Percentiles rank a stretch among this genome's conserved stretches.
Evolutionary conservation across 2,113 vertebrate genomes (phyloP).

Genomic region (Natator depressus): DNA sequence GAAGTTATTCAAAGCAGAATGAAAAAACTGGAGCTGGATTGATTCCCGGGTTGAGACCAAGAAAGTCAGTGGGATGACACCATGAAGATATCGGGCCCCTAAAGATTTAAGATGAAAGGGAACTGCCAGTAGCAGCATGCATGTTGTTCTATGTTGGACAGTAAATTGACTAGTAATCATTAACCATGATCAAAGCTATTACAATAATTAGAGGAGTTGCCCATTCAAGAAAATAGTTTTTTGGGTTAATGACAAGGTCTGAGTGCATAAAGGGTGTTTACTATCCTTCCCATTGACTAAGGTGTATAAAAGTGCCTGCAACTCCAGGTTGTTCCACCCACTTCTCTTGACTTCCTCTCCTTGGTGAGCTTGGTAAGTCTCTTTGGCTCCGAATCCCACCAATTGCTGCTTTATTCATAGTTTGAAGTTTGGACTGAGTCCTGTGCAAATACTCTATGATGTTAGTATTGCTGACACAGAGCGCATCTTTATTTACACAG

Average conservation of each 20-base stretch:
- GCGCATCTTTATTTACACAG: background rate
- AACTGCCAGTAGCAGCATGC: background rate
- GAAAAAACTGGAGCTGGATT: background rate
- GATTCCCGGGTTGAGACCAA: background rate
- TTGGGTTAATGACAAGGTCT: background rate
- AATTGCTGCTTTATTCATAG: background rate
- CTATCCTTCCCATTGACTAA: background rate
- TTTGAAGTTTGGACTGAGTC: background rate
- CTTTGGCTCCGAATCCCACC: background rate
- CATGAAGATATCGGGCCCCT: background rate
- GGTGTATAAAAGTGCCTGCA: constrained; percentile 58
- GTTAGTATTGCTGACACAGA: background rate
- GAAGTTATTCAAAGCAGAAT: background rate
- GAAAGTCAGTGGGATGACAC: background rate
- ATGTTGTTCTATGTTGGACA: background rate
- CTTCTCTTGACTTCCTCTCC: constrained; percentile 29
- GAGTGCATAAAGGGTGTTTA: background rate
- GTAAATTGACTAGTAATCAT: background rate
- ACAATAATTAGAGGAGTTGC: background rate
- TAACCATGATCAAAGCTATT: background rate
- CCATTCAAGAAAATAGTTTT: background rate
- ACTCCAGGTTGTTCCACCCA: background rate
- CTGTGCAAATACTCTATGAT: background rate
- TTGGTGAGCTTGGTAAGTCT: constrained; percentile 46
- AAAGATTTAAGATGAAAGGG: background rate